These are phyloP conservation scores for Pachypanchax playfairii DNA, from an alignment of 2,113 vertebrate genomes.

Conservation along the genomic window DNA sequence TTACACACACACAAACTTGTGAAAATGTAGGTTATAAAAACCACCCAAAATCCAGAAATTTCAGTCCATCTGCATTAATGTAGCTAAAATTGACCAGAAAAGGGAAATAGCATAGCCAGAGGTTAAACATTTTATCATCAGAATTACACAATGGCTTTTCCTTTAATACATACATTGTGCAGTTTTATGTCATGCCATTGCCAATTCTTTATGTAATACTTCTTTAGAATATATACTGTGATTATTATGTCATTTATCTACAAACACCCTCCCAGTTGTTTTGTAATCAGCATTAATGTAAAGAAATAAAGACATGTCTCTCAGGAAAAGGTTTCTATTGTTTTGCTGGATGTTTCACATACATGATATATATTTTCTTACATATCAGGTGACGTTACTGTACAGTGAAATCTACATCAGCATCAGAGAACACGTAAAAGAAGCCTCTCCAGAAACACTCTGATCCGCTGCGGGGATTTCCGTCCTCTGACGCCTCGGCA, in stretches of 20 bases:
- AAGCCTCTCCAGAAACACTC: conserved; percentile 29
- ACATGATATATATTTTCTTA: conserved; percentile 24
- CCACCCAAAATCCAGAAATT: too few relatives aligned
- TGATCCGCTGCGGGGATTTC: conserved; percentile 32
- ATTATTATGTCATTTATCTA: conserved; percentile 22
- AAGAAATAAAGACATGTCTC: conserved; percentile 41
- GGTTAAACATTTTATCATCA: too few relatives aligned
- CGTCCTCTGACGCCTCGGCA: conserved; percentile 16
- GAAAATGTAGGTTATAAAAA: too few relatives aligned
- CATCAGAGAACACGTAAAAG: conserved; percentile 43
- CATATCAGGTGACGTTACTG: conserved; percentile 38
- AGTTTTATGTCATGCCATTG: too few relatives aligned
- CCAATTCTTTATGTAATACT: too few relatives aligned
- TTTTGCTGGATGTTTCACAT: conserved; percentile 22
- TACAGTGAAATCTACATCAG: conserved; percentile 54
- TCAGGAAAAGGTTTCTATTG: conserved; percentile 17
- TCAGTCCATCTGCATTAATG: too few relatives aligned
- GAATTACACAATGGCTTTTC: too few relatives aligned
- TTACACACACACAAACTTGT: too few relatives aligned
- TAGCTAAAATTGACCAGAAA: too few relatives aligned
- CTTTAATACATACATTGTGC: too few relatives aligned
- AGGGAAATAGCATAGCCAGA: too few relatives aligned
- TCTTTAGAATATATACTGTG: conserved; percentile 25
- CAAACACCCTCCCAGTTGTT: conserved; percentile 35
- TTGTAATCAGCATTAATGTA: conserved; percentile 39